Conservation (phyloP, 1,140 invertebrate genomes). For the Ctenoplectra terminalis region DNA sequence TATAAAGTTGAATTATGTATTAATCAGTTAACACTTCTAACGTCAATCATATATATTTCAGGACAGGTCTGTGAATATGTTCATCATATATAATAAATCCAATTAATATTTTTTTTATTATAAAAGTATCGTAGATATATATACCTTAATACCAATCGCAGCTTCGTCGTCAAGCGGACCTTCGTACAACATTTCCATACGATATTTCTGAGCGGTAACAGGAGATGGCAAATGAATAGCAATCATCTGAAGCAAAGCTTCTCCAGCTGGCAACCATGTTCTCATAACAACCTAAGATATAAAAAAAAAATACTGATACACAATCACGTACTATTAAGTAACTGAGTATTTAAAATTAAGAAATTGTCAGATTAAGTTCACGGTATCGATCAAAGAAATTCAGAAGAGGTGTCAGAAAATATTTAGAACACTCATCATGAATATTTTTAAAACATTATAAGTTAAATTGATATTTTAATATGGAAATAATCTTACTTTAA, state of each 20-base stretch:
- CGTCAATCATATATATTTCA: slow-evolving; percentile 75
- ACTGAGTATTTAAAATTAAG: slow-evolving; percentile 1
- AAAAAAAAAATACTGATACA: slow-evolving; percentile 21
- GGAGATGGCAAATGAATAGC: slow-evolving; percentile 99
- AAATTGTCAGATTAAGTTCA: slow-evolving; percentile 63
- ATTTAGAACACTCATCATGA: slow-evolving; percentile 75
- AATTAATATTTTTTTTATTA: background rate
- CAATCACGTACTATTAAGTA: background rate
- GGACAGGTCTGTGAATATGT: slow-evolving; percentile 82
- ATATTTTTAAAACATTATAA: background rate
- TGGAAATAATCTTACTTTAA: slow-evolving; percentile 85
- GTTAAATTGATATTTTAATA: background rate
- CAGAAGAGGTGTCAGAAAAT: slow-evolving; percentile 82
- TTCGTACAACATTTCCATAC: slow-evolving; percentile 99
- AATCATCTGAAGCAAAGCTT: slow-evolving; percentile 99
- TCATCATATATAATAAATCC: slow-evolving; percentile 71
- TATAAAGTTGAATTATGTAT: slow-evolving; percentile 22
- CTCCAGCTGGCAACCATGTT: slow-evolving; percentile 99
- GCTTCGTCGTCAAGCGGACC: slow-evolving; percentile 99
- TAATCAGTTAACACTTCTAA: slow-evolving; percentile 76
- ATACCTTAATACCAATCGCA: slow-evolving; percentile 92
- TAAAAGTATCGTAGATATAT: slow-evolving; percentile 28
- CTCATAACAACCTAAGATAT: slow-evolving; percentile 94
- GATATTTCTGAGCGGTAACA: slow-evolving; percentile 99
- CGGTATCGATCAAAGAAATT: slow-evolving; percentile 73